phyloP scores from a whole-genome alignment of 2,888 invertebrate genomes.

The Furcula furcula region DNA sequence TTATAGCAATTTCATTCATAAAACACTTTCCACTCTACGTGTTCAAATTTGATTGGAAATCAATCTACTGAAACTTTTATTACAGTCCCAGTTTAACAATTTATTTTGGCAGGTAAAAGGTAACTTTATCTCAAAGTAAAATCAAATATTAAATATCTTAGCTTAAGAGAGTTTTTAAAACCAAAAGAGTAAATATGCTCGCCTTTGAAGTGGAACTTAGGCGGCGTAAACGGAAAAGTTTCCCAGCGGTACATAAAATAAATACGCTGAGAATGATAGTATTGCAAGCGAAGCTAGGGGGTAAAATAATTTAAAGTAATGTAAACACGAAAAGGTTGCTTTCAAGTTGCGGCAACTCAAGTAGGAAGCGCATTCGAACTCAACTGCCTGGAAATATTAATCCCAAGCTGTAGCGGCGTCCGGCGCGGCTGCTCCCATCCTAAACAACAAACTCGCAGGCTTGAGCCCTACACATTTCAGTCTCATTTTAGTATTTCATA shows the following conservation, averaged over 20 bases:
- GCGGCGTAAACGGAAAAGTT: constrained; percentile 14
- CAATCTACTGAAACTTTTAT: too few relatives aligned
- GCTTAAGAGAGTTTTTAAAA: neutral
- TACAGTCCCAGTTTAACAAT: too few relatives aligned
- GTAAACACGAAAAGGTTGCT: constrained; percentile 78
- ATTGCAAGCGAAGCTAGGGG: constrained; percentile 66
- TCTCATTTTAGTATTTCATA: constrained; percentile 53
- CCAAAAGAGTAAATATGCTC: constrained; percentile 9
- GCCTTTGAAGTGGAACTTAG: constrained; percentile 10
- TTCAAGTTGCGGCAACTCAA: constrained; percentile 72
- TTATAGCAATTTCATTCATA: neutral
- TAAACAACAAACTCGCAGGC: constrained; percentile 26
- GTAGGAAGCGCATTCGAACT: constrained; percentile 75
- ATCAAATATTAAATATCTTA: too few relatives aligned
- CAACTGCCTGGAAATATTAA: constrained; percentile 80
- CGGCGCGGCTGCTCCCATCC: constrained; percentile 38
- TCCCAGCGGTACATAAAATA: constrained; percentile 46
- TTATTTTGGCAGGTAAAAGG: too few relatives aligned
- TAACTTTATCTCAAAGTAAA: neutral
- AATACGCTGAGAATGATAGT: constrained; percentile 57
- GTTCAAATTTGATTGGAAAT: neutral
- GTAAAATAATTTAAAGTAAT: constrained; percentile 74
- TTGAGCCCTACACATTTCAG: constrained; percentile 44
- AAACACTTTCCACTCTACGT: neutral
- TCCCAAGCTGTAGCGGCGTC: constrained; percentile 64